Conservation (phyloP, 2,113 vertebrate genomes). For the Perccottus glenii region DNA sequence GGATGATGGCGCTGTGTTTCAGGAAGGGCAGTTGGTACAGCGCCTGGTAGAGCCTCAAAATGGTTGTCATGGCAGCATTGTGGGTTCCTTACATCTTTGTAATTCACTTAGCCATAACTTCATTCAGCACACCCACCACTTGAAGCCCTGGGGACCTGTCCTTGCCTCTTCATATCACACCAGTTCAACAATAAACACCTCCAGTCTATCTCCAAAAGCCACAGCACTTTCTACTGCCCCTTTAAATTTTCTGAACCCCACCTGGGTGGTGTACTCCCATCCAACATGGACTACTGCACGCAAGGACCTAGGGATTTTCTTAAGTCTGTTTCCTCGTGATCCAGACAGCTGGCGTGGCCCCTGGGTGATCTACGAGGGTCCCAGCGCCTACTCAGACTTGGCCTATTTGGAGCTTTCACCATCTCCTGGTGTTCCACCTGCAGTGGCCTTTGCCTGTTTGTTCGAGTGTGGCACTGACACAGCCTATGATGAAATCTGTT, state of each 20-base stretch:
- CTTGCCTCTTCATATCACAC: background rate
- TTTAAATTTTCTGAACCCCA: slow-evolving; percentile 76
- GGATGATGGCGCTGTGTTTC: slow-evolving; percentile 84
- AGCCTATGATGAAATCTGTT: slow-evolving; percentile 91
- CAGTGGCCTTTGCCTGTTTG: slow-evolving; percentile 86
- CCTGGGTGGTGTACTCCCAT: slow-evolving; percentile 92
- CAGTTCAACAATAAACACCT: background rate
- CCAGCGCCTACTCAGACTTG: slow-evolving; percentile 94
- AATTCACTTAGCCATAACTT: slow-evolving; percentile 6
- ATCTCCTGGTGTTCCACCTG: slow-evolving; percentile 45
- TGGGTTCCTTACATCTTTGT: slow-evolving; percentile 78
- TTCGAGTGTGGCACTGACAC: slow-evolving; percentile 86
- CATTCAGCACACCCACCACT: background rate
- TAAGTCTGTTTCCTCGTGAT: slow-evolving; percentile 87
- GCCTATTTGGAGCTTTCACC: slow-evolving; percentile 81
- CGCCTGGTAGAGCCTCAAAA: slow-evolving; percentile 84
- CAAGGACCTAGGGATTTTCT: slow-evolving; percentile 85
- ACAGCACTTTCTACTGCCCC: background rate
- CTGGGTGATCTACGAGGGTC: slow-evolving; percentile 93
- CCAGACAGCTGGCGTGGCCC: slow-evolving; percentile 89
- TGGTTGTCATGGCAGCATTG: slow-evolving; percentile 90
- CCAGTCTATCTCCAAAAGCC: background rate
- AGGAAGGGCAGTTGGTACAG: slow-evolving; percentile 86
- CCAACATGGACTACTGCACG: slow-evolving; percentile 83
- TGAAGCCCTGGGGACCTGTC: slow-evolving; percentile 47